Conservation (phyloP, 2,797 vertebrate genomes). For the Otolemur crassicaudatus region DNA sequence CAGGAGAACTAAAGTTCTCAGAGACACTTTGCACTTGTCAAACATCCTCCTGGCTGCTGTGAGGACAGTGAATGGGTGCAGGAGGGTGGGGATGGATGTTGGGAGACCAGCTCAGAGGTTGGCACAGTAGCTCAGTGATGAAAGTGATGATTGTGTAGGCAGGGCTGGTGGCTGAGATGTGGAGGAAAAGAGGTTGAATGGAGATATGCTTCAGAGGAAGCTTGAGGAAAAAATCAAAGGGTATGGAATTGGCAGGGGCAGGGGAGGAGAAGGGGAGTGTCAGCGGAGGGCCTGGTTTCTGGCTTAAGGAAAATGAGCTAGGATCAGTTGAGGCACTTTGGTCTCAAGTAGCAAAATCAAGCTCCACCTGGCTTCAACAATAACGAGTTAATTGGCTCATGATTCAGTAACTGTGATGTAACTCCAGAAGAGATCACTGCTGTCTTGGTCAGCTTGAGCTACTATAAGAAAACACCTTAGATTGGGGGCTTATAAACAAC, state of each 20-base stretch:
- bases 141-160: background rate
- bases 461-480: background rate
- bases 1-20: background rate
- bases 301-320: too few species aligned
- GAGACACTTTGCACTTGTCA: background rate
- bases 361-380: too few species aligned
- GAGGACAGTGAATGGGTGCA: background rate
- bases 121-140: too few species aligned
- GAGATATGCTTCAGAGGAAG: too few species aligned
- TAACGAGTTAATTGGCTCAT: background rate
- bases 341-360: too few species aligned
- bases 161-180: too few species aligned
- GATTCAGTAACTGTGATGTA: background rate
- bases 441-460: background rate
- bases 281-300: too few species aligned
- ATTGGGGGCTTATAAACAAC: background rate
- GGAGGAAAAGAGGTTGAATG: too few species aligned
- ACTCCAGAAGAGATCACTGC: background rate
- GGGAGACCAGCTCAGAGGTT: background rate
- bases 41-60: background rate
- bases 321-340: too few species aligned
- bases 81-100: rapidly evolving
- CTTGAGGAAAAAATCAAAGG: too few species aligned
- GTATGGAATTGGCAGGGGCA: too few species aligned
- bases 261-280: too few species aligned